These are phyloP conservation scores for Dolichomitus sp. DNA, from an alignment of 2,888 invertebrate genomes.

Conservation along the genomic window DNA sequence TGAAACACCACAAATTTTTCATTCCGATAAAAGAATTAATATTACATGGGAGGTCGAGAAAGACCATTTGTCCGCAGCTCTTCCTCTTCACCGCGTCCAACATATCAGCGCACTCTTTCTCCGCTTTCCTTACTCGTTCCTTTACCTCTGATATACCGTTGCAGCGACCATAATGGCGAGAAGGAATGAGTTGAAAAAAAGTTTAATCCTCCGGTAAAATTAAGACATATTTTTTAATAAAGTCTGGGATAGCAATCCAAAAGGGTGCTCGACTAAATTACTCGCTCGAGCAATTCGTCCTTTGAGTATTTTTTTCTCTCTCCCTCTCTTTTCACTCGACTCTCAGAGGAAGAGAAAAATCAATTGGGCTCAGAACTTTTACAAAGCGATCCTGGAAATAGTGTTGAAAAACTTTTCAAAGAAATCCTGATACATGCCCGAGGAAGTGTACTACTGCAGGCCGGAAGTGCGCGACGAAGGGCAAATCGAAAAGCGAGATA, in stretches of 20 bases:
- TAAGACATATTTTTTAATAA: conserved; percentile 82
- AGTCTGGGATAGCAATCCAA: conserved; percentile 74
- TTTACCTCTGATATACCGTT: conserved; percentile 8
- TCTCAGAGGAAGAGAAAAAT: conserved; percentile 48
- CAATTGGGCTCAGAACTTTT: conserved; percentile 60
- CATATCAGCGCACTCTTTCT: conserved; percentile 27
- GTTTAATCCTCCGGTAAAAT: conserved; percentile 71
- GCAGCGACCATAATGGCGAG: conserved; percentile 53
- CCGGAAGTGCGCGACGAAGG: conserved; percentile 55
- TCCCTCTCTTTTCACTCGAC: neutral
- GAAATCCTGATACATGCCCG: conserved; percentile 53
- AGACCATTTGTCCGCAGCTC: conserved; percentile 54
- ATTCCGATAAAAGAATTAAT: conserved; percentile 68
- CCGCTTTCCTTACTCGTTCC: neutral
- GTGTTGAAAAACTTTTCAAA: conserved; percentile 60
- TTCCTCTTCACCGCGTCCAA: conserved; percentile 45
- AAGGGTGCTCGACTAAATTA: conserved; percentile 32
- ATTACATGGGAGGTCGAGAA: conserved; percentile 58
- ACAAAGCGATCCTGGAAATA: conserved; percentile 59
- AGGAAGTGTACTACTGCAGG: conserved; percentile 1
- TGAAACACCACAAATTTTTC: conserved; percentile 64
- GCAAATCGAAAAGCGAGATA: conserved; percentile 37
- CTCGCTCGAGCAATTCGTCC: conserved; percentile 23
- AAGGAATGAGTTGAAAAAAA: conserved; percentile 69
- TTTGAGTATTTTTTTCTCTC: neutral